Evolutionary conservation across 2,888 invertebrate species (phyloP).

Genomic region (Galerucella pusilla): DNA sequence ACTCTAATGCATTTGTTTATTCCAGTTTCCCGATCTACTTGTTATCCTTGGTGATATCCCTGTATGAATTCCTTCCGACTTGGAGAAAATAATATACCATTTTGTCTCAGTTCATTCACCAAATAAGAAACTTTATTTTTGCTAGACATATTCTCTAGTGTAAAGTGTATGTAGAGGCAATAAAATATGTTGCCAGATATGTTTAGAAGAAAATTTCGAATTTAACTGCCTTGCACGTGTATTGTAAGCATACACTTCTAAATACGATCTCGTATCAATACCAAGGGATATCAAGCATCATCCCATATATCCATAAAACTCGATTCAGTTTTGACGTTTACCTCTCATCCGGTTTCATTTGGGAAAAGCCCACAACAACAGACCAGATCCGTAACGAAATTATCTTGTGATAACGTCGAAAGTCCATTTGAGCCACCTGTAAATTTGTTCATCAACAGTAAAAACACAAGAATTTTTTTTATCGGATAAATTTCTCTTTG

Average conservation of each 20-base stretch:
- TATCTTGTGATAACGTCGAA: background rate
- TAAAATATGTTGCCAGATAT: background rate
- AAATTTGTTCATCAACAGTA: too few relatives aligned
- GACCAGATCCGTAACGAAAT: background rate
- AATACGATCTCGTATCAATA: conserved; percentile 39
- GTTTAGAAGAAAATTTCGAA: background rate
- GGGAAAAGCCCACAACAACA: conserved; percentile 50
- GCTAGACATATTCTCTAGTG: background rate
- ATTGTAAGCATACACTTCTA: conserved; percentile 16
- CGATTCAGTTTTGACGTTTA: conserved; percentile 56
- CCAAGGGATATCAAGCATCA: conserved; percentile 51
- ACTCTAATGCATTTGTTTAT: background rate
- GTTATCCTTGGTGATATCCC: too few relatives aligned
- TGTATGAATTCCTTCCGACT: background rate
- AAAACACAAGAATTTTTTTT: too few relatives aligned
- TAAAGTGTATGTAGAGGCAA: background rate
- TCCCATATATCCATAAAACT: conserved; percentile 56
- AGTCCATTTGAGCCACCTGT: background rate
- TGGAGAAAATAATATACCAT: background rate
- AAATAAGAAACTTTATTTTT: too few relatives aligned
- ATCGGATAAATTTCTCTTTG: too few relatives aligned
- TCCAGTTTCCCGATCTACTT: background rate
- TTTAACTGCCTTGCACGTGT: conserved; percentile 28
- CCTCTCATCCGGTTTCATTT: conserved; percentile 56
- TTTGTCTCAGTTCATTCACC: too few relatives aligned